These are phyloP conservation scores for Zaprionus africanus DNA, from an alignment of 1,140 invertebrate species.

Conservation along the genomic window DNA sequence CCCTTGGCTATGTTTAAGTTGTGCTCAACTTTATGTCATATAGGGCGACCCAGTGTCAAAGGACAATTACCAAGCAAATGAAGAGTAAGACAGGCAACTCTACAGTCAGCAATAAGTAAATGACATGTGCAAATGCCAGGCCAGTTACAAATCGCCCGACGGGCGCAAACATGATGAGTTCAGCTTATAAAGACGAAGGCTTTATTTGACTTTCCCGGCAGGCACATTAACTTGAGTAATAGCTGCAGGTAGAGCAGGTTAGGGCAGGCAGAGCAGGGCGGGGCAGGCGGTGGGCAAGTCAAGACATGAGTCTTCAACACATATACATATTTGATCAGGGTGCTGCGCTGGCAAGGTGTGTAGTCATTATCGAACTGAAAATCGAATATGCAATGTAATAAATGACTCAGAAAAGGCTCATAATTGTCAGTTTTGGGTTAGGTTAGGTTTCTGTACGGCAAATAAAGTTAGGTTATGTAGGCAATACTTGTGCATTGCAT, in stretches of 20 bases:
- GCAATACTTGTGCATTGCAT: too few relatives aligned
- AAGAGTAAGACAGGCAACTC: background rate
- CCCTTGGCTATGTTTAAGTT: background rate
- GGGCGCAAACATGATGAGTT: constrained; percentile 43
- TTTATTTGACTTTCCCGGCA: constrained; percentile 26
- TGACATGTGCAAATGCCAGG: constrained; percentile 34
- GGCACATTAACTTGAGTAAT: constrained; percentile 45
- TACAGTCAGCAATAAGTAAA: constrained; percentile 8
- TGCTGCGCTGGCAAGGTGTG: background rate
- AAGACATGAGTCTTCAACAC: constrained; percentile 2
- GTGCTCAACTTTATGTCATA: background rate
- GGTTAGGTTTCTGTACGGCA: too few relatives aligned
- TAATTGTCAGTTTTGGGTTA: background rate
- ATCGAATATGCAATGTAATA: background rate
- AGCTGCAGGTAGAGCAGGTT: background rate
- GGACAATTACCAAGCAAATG: constrained; percentile 1
- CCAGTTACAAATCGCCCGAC: constrained; percentile 23
- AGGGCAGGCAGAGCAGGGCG: background rate
- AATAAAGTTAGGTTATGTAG: too few relatives aligned
- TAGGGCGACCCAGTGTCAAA: too few relatives aligned
- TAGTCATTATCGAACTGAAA: background rate
- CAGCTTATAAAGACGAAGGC: constrained; percentile 31
- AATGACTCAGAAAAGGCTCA: background rate
- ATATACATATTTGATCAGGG: background rate
- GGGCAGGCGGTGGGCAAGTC: background rate